Evolutionary conservation across 2,888 invertebrate species (phyloP).

Genomic region (Leistus spinibarbis): DNA sequence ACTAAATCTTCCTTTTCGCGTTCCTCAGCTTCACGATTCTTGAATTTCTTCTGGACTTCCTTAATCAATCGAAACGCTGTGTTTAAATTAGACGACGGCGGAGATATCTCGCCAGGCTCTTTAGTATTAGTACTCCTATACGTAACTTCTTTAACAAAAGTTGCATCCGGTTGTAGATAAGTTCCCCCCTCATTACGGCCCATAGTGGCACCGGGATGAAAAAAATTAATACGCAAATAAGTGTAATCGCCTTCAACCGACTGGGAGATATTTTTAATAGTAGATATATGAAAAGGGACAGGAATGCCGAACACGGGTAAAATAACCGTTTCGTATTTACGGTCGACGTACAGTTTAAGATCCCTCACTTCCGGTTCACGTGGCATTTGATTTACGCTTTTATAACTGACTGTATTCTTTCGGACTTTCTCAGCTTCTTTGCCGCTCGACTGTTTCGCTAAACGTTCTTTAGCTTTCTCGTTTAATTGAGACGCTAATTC

Average conservation of each 20-base stretch:
- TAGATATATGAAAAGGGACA: constrained; percentile 98
- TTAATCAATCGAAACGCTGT: constrained; percentile 98
- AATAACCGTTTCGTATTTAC: constrained; percentile 98
- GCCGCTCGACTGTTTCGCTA: constrained; percentile 85
- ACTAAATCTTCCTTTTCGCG: constrained; percentile 98
- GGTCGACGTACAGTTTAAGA: constrained; percentile 93
- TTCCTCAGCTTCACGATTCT: constrained; percentile 97
- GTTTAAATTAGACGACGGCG: constrained; percentile 94
- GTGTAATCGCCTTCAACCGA: constrained; percentile 99
- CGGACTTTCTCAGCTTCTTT: constrained; percentile 88
- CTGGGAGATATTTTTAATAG: constrained; percentile 98
- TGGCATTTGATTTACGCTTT: constrained; percentile 90
- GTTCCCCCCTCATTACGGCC: constrained; percentile 89
- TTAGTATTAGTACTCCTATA: constrained; percentile 97
- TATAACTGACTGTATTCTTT: constrained; percentile 95
- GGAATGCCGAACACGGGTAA: constrained; percentile 95
- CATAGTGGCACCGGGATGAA: constrained; percentile 97
- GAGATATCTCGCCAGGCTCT: constrained; percentile 92
- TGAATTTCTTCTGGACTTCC: constrained; percentile 96
- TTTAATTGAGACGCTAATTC: constrained; percentile 91
- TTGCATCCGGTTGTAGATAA: constrained; percentile 94
- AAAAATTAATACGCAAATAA: constrained; percentile 96
- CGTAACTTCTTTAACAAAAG: constrained; percentile 98
- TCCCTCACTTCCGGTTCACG: constrained; percentile 91
- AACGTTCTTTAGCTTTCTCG: constrained; percentile 88